Conservation (phyloP, 2,113 vertebrate species). For the Ctenomys sociabilis region DNA sequence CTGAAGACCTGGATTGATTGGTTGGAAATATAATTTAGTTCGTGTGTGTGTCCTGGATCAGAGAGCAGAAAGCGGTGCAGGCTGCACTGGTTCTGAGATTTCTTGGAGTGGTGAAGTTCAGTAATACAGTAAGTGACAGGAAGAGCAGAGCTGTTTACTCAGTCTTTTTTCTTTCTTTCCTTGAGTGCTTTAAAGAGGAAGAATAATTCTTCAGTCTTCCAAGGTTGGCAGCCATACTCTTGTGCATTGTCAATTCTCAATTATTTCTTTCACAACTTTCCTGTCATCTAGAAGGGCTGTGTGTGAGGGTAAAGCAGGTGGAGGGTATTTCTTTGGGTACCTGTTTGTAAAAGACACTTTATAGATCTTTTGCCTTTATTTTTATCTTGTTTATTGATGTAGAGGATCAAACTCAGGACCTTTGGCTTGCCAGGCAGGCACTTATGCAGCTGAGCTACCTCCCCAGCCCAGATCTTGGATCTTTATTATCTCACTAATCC, state of each 20-base stretch:
- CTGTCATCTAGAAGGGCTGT: not conserved
- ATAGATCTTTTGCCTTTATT: not conserved
- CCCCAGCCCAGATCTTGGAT: not conserved
- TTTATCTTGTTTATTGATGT: not conserved
- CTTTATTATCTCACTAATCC: not conserved
- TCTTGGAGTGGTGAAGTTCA: constrained; percentile 60
- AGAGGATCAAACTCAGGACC: no score
- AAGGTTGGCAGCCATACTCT: constrained; percentile 66
- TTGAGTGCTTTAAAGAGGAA: constrained; percentile 68
- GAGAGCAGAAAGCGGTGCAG: constrained; percentile 82
- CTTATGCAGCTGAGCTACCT: no score
- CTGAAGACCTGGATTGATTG: constrained; percentile 85
- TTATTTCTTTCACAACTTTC: not conserved
- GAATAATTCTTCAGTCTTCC: constrained; percentile 61
- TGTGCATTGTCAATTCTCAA: constrained; percentile 1
- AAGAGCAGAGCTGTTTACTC: constrained; percentile 80
- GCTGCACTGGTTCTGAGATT: constrained; percentile 57
- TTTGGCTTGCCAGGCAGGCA: no score
- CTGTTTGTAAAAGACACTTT: not conserved
- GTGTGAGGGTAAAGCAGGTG: accelerated
- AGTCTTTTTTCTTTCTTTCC: constrained; percentile 76
- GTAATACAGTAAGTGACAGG: constrained; percentile 72
- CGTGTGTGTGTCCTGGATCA: constrained; percentile 85
- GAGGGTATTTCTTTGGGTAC: not conserved
- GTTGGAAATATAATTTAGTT: constrained; percentile 84